These are phyloP conservation scores for Drosophila serrata DNA, from an alignment of 1,140 invertebrate genomes.

Conservation along the genomic window DNA sequence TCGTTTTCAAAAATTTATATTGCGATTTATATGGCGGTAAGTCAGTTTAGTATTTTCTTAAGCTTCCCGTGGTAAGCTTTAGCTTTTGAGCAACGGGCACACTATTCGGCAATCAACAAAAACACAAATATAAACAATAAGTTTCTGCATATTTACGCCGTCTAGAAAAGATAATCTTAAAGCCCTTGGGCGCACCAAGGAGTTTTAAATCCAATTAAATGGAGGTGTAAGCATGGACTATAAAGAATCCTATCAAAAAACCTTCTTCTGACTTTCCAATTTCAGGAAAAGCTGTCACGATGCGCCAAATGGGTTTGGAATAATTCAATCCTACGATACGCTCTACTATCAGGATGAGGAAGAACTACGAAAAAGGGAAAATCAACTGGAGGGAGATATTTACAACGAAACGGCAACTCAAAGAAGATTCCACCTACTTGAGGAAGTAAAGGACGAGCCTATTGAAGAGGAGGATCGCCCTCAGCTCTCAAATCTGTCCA, in stretches of 20 bases:
- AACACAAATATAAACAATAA: constrained; percentile 6
- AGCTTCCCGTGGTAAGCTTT: not conserved
- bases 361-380: too few relatives aligned
- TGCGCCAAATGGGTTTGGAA: constrained; percentile 1
- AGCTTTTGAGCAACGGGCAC: not conserved
- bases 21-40: not conserved
- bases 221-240: constrained; percentile 2
- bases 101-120: not conserved
- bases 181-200: not conserved
- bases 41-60: not conserved
- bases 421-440: not conserved
- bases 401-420: not conserved
- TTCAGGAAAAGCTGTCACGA: constrained; percentile 6
- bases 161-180: too few relatives aligned
- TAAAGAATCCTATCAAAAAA: not conserved
- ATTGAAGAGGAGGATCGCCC: not conserved
- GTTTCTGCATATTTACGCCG: not conserved
- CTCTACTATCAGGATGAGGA: constrained; percentile 1
- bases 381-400: not conserved
- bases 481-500: not conserved
- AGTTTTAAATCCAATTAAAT: not conserved
- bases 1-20: not conserved
- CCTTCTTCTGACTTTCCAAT: not conserved
- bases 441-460: constrained; percentile 3
- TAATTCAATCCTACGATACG: not conserved